Evolutionary conservation across 2,888 invertebrate species (phyloP), one percentile per base, ranked within the genome.

Genomic region (Drosophila aldrichi): DNA sequence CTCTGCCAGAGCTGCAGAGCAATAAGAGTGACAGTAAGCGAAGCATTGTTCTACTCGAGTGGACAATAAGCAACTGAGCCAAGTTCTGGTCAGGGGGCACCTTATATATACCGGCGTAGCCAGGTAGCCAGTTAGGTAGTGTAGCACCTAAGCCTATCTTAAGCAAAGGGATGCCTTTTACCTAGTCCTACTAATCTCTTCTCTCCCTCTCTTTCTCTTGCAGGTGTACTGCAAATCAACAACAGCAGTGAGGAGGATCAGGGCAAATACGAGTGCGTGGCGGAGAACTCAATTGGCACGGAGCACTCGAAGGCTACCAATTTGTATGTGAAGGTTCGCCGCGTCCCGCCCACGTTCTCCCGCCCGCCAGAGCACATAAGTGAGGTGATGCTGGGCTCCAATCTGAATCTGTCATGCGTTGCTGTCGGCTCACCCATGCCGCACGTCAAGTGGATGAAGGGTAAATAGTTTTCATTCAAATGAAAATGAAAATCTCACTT

Each of bases 391-490:
- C 94, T 98, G 56, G 98, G 98, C 16, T 96, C 97, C 0, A 96
- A 96, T 91, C 94, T 99, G 82, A 99, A 98, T 92, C 94, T 99
- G 79, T 98, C 98, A 65, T 99, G 99, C 93, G 98, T 98, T 62
- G 99, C 99, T 12, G 97, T 98, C 36, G 99, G 99, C 22, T 98
- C 99, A 0, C 99, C 99, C 8, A 98, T 99, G 98, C 99, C 99
- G 2, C 96, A 96, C 86, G 98, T 99, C 61, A 98, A 97, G 93
- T 97, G 97, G 97, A 95, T 96, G 81, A 96, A 97, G 94, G 97
- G 95, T 94, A 87, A 75, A n/a, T n/a, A n/a, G n/a, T n/a, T n/a
- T n/a, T 29, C 3, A 22, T 44, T 44, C 0, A 5, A 0, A 22
- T 44, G 5, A 2, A 10, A n/a, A 6, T 6, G 54, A 38, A 16